phyloP scores from a whole-genome alignment of 92 coral and sea anemone species.

The Anthopleura xanthogrammica region DNA sequence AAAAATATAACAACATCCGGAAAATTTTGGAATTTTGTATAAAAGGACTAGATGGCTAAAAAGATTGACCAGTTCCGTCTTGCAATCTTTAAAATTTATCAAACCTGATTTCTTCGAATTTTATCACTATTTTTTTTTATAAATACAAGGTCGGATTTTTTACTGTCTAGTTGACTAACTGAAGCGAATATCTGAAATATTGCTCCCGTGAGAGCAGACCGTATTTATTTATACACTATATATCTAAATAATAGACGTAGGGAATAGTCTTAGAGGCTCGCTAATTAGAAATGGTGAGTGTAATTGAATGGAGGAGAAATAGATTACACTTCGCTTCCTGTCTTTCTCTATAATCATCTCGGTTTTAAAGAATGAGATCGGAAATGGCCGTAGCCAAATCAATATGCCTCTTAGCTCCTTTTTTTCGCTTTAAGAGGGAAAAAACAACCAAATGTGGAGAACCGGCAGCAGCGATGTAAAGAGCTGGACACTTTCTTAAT shows the following conservation, averaged over 20 bases:
- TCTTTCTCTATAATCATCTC: slow-evolving; percentile 59
- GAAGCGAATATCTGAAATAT: neutral
- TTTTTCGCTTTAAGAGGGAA: slow-evolving; percentile 59
- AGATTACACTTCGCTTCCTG: slow-evolving; percentile 82
- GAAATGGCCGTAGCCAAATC: slow-evolving; percentile 60
- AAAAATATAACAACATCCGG: slow-evolving; percentile 68
- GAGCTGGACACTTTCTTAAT: slow-evolving; percentile 16
- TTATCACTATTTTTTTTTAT: neutral
- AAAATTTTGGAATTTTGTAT: slow-evolving; percentile 59
- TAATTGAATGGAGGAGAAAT: slow-evolving; percentile 72
- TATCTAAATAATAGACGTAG: neutral
- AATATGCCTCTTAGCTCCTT: slow-evolving; percentile 70
- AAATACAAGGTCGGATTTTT: neutral
- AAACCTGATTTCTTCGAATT: slow-evolving; percentile 34
- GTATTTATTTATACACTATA: neutral
- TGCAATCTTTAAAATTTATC: slow-evolving; percentile 66
- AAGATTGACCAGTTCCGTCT: slow-evolving; percentile 3
- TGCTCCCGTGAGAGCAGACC: neutral
- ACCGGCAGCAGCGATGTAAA: neutral
- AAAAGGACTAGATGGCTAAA: slow-evolving; percentile 44
- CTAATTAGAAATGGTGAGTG: slow-evolving; percentile 68
- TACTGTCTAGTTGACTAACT: neutral
- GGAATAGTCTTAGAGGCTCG: slow-evolving; percentile 45
- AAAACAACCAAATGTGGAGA: slow-evolving; percentile 23
- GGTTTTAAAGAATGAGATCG: slow-evolving; percentile 55